Evolutionary conservation across 1,140 invertebrate genomes (phyloP).

Genomic region (Tetramorium alpestre): DNA sequence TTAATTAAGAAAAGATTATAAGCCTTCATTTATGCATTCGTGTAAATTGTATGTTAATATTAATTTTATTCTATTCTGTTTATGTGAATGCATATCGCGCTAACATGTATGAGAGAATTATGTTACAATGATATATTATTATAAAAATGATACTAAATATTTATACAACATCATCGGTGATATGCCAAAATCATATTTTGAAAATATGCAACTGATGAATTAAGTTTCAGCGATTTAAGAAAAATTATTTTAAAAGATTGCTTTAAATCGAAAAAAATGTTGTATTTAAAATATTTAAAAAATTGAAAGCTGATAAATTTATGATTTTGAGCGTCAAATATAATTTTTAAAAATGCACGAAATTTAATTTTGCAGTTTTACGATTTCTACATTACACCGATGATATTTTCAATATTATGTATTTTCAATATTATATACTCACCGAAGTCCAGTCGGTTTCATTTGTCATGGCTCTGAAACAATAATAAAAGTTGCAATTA

Average conservation of each 20-base stretch:
- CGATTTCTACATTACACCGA: neutral
- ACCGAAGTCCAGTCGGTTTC: neutral
- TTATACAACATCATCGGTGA: neutral
- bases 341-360: neutral
- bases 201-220: neutral
- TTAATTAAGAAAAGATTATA: neutral
- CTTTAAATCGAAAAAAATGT: neutral
- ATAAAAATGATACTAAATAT: neutral
- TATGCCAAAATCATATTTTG: neutral
- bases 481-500: constrained; percentile 11
- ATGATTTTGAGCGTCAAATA: neutral
- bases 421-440: neutral
- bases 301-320: neutral
- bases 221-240: neutral
- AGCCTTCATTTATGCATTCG: neutral
- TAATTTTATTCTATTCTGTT: neutral
- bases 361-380: neutral
- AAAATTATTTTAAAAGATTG: neutral
- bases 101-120: neutral
- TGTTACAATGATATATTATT: neutral
- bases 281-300: neutral
- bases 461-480: neutral
- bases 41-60: neutral
- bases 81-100: neutral
- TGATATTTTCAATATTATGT: neutral